A percentile compares a stretch with the other conserved stretches of the same genome.
Evolutionary conservation across 1,140 invertebrate species (phyloP).

Genomic region (Drosophila arizonae): DNA sequence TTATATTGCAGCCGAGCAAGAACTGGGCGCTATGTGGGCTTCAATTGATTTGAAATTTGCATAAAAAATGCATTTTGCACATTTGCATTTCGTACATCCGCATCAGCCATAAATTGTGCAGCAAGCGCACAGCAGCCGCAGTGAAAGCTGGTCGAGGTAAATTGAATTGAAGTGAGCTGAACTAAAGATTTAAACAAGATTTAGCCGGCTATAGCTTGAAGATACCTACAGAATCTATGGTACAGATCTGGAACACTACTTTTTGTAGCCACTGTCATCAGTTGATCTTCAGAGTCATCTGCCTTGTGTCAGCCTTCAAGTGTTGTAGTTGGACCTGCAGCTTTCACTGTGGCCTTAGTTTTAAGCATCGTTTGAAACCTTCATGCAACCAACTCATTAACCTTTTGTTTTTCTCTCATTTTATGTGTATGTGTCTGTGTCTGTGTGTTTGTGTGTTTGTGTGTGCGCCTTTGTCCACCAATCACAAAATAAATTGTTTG

Average conservation of each 20-base stretch:
- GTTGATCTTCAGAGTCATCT: constrained; percentile 6
- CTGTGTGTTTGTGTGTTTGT: constrained; percentile 42
- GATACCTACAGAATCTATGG: no score
- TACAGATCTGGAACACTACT: no score
- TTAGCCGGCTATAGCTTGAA: no score
- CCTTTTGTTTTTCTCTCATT: constrained; percentile 54
- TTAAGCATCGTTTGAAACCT: constrained; percentile 23
- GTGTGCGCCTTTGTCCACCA: constrained; percentile 39
- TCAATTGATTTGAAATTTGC: constrained; percentile 61
- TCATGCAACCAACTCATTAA: constrained; percentile 64
- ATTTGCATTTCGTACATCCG: constrained; percentile 63
- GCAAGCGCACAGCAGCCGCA: constrained; percentile 36
- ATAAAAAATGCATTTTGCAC: constrained; percentile 56
- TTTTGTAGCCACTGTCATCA: no score
- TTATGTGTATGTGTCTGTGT: constrained; percentile 35
- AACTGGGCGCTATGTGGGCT: constrained; percentile 23
- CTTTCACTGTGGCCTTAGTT: constrained; percentile 37
- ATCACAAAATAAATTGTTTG: constrained; percentile 61
- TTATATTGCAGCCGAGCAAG: constrained; percentile 5
- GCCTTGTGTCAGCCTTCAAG: constrained; percentile 4
- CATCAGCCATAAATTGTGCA: constrained; percentile 55
- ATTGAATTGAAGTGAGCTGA: constrained; percentile 8
- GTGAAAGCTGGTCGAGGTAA: background rate
- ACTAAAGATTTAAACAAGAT: no score
- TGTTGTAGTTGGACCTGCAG: constrained; percentile 6